These are phyloP conservation scores for Pimpla rufipes DNA, from an alignment of 2,888 invertebrate species.

Conservation along the genomic window DNA sequence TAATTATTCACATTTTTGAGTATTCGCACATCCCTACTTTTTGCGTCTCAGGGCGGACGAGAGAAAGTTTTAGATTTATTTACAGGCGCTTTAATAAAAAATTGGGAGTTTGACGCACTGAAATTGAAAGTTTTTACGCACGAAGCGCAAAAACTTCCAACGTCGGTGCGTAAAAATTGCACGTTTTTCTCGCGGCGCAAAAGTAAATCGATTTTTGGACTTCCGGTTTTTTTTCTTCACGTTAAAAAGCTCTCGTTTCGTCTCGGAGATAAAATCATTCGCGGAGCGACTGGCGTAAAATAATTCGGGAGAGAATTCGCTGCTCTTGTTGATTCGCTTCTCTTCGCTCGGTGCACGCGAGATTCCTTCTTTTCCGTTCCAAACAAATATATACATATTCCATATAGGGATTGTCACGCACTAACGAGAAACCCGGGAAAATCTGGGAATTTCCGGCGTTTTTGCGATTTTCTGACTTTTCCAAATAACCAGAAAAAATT, in stretches of 20 bases:
- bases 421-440: too few species aligned
- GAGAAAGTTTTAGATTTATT: slow-evolving; percentile 6
- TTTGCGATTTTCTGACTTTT: too few species aligned
- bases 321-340: slow-evolving; percentile 2
- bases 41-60: neutral
- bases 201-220: too few species aligned
- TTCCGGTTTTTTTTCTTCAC: neutral
- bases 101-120: too few species aligned
- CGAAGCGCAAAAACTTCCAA: neutral
- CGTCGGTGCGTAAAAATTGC: too few species aligned
- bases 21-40: too few species aligned
- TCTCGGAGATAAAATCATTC: slow-evolving; percentile 2
- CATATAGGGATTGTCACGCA: neutral
- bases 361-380: neutral
- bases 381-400: slow-evolving; percentile 27
- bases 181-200: too few species aligned
- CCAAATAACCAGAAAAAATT: too few species aligned
- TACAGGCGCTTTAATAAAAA: too few species aligned
- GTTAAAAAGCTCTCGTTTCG: slow-evolving; percentile 15
- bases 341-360: slow-evolving; percentile 11
- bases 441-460: too few species aligned
- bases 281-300: neutral
- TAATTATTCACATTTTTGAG: too few species aligned
- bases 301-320: neutral
- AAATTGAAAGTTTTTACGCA: too few species aligned